These are phyloP conservation scores for Sepiola atlantica DNA, from an alignment of 2,888 invertebrate species.

Conservation along the genomic window DNA sequence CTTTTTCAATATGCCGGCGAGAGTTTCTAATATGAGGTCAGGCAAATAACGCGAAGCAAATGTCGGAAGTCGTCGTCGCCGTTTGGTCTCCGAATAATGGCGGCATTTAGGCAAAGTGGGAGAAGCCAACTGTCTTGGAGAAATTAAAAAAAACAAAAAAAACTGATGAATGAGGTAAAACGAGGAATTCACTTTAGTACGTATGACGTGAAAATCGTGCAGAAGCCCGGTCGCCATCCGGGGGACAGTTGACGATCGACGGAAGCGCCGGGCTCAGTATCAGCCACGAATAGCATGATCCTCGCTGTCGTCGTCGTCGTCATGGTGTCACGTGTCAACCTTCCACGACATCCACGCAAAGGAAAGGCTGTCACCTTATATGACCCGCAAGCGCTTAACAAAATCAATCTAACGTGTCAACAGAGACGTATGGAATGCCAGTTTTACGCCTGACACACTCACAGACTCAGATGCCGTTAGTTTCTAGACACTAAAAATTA, in stretches of 20 bases:
- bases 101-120: background rate
- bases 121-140: background rate
- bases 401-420: conserved; percentile 12
- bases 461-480: background rate
- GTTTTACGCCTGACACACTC: background rate
- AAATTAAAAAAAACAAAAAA: background rate
- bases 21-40: background rate
- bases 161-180: background rate
- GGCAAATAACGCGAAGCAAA: background rate
- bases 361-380: conserved; percentile 21
- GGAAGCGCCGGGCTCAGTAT: background rate
- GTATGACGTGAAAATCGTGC: background rate
- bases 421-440: background rate
- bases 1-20: no score
- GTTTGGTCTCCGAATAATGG: background rate
- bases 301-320: background rate
- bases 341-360: background rate
- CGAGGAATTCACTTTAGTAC: background rate
- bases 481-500: background rate
- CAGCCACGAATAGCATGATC: background rate
- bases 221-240: conserved; percentile 15
- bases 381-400: background rate
- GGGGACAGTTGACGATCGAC: background rate
- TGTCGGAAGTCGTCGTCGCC: background rate
- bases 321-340: background rate